phyloP scores from a whole-genome alignment of 2,113 vertebrate genomes.

The Phrynosoma platyrhinos region DNA sequence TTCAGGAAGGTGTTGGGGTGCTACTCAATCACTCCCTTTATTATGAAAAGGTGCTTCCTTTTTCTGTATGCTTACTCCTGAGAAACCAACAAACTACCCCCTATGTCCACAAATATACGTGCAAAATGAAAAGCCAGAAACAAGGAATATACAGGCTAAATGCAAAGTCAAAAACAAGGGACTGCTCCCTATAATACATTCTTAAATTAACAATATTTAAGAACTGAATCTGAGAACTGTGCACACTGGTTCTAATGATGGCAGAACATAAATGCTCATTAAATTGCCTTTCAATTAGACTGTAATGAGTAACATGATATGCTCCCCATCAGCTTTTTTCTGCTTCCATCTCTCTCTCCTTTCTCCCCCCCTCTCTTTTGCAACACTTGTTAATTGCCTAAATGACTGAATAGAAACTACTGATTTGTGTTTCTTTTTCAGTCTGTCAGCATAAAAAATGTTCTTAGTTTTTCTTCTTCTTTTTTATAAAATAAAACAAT shows the following conservation, averaged over 20 bases:
- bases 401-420: slow-evolving; percentile 42
- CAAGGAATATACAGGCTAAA: neutral
- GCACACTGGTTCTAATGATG: slow-evolving; percentile 1
- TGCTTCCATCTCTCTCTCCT: neutral
- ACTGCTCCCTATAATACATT: neutral
- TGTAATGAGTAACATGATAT: slow-evolving; percentile 7
- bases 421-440: slow-evolving; percentile 25
- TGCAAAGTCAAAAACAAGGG: neutral
- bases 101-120: neutral
- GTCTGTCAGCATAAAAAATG: slow-evolving; percentile 52
- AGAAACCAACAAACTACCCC: neutral
- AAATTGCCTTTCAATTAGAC: slow-evolving; percentile 48
- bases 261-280: neutral
- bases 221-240: neutral
- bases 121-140: neutral
- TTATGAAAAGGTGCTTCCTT: neutral
- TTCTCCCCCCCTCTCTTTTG: slow-evolving; percentile 17
- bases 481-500: slow-evolving; percentile 45
- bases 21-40: neutral
- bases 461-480: slow-evolving; percentile 25
- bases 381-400: slow-evolving; percentile 48
- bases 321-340: neutral
- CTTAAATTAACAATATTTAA: neutral
- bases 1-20: too few species aligned
- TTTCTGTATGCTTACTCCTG: neutral